Conservation (phyloP, 2,888 invertebrate species). For the Omphaloscelis lunosa region DNA sequence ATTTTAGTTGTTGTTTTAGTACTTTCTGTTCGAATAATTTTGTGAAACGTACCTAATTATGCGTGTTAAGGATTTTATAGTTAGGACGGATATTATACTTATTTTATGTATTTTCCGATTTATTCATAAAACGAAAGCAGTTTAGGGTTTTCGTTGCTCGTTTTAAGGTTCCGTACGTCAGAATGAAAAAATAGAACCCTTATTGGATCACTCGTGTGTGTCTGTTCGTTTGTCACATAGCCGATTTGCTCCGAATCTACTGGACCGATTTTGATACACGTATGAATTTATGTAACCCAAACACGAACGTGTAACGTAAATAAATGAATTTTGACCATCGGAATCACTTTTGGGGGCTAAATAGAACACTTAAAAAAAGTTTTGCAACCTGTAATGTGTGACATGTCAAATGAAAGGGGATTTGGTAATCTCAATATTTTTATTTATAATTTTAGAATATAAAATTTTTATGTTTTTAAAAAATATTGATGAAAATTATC, state of each 20-base stretch:
- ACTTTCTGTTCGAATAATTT: constrained; percentile 53
- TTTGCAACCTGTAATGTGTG: too few species aligned
- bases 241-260: not conserved
- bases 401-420: too few species aligned
- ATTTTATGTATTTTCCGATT: not conserved
- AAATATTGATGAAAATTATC: not conserved
- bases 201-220: not conserved
- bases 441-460: too few species aligned
- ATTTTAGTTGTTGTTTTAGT: constrained; percentile 48
- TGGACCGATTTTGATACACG: not conserved
- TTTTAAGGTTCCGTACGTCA: not conserved
- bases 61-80: constrained; percentile 20
- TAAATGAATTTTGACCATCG: too few species aligned
- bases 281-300: not conserved
- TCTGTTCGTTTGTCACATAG: too few species aligned
- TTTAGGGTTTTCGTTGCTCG: too few species aligned
- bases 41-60: constrained; percentile 35
- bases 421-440: too few species aligned
- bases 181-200: not conserved
- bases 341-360: too few species aligned
- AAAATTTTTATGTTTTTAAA: not conserved
- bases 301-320: too few species aligned
- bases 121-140: not conserved
- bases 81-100: not conserved
- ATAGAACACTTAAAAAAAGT: too few species aligned